Percentiles rank a stretch among this genome's conserved stretches.
phyloP scores from a whole-genome alignment of 2,113 vertebrate species.

The Hypocryptadius cinnamomeus region DNA sequence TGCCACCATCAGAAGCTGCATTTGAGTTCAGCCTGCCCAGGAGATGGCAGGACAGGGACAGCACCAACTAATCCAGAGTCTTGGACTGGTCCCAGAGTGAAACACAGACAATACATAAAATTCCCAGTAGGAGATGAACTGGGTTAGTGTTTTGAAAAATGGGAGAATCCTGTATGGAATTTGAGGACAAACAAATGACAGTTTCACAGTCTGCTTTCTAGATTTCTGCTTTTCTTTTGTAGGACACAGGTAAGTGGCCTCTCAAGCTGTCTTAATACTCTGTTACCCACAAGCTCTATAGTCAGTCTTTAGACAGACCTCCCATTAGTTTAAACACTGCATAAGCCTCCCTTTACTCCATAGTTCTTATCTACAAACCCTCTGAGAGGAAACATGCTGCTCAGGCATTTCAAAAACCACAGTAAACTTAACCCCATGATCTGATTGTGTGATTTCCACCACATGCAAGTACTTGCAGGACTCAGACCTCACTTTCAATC shows the following conservation, averaged over 20 bases:
- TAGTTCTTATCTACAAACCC: neutral
- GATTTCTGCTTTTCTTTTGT: conserved; percentile 1
- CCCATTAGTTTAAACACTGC: neutral
- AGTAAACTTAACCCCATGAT: neutral
- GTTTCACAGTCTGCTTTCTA: neutral
- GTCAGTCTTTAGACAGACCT: neutral
- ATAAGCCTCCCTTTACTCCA: neutral
- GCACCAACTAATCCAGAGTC: neutral
- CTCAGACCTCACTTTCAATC: neutral
- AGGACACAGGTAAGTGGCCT: neutral
- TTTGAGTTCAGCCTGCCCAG: neutral
- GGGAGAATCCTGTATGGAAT: neutral
- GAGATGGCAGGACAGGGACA: neutral
- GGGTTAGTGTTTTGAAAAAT: neutral
- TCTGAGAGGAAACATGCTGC: neutral
- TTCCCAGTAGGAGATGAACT: neutral
- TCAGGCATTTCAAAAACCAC: neutral
- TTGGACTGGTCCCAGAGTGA: neutral
- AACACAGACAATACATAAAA: neutral
- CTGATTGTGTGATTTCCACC: neutral
- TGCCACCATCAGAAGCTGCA: fast-evolving
- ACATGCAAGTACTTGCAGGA: neutral
- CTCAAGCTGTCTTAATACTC: conserved; percentile 1
- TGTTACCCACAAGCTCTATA: neutral
- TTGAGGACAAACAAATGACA: neutral